phyloP scores from a whole-genome alignment of 2,113 vertebrate genomes.

The Sphaerodactylus townsendi region DNA sequence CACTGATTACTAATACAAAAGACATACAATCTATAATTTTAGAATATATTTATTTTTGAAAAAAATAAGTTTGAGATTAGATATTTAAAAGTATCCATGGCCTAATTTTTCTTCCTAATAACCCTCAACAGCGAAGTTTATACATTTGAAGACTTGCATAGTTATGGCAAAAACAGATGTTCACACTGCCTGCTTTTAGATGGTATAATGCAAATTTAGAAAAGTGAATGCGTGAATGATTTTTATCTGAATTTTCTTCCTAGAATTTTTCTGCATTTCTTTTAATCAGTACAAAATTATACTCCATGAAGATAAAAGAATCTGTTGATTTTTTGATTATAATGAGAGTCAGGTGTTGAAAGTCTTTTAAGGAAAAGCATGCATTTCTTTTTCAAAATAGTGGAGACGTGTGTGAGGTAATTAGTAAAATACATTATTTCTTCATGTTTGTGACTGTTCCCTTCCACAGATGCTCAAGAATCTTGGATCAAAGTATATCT shows the following conservation, averaged over 20 bases:
- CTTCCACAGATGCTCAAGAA: background rate
- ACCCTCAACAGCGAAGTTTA: too few species aligned
- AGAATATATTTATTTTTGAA: too few species aligned
- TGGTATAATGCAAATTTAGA: background rate
- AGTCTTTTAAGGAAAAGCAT: constrained; percentile 14
- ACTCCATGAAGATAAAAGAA: background rate
- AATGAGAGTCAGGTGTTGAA: constrained; percentile 15
- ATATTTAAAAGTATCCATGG: too few species aligned
- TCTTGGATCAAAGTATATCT: background rate
- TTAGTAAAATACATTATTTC: constrained; percentile 10
- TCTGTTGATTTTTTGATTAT: constrained; percentile 21
- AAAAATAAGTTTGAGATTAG: too few species aligned
- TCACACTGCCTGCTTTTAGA: too few species aligned
- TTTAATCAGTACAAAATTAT: constrained; percentile 4
- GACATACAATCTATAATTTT: too few species aligned
- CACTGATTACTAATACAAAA: too few species aligned
- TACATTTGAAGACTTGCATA: too few species aligned
- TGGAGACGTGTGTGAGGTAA: background rate
- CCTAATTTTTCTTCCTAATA: too few species aligned
- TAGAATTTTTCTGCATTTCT: constrained; percentile 12
- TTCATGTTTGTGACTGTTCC: background rate
- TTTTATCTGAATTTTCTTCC: constrained; percentile 28
- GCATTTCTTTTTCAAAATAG: constrained; percentile 29
- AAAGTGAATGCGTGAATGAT: background rate
- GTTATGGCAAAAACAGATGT: too few species aligned